Base-by-base conservation (phyloP, 2,888 invertebrate species). In the Tetanocera ferruginea region DNA sequence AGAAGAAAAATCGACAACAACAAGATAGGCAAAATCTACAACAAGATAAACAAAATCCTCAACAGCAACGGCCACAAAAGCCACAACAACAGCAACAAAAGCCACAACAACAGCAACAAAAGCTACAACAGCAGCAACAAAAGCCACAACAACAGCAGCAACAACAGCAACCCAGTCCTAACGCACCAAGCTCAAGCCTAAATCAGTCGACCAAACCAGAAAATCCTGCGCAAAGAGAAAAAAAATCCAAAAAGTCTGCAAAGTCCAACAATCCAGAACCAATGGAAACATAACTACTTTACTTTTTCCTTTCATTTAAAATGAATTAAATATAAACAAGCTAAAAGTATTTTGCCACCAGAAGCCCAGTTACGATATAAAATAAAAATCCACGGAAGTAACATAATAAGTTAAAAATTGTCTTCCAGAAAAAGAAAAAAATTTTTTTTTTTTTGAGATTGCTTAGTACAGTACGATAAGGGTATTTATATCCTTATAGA, bases 1-100 rank as follows among this genome's bases (percentile, higher is more conserved):
- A 80, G 66, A 82, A 83, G 28, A 80, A 64, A 70, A 76, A 80
- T 6, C 73, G 79, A 43, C 49, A 34, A 3, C 78, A 78, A 14
- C 75, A 67, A 14, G 55, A 76, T 17, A 55, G 60, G 28, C 77
- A 80, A 31, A n/a, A 28, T 25, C 60, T n/a, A 76, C 28, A 79
- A 77, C 37, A 25, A 28, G 51, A 73, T n/a, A 5, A 78, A 52
- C 34, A 76, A 55, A 76, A 76, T 6, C 78, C 79, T 37, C 76
- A 80, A 25, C 79, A 76, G 3, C 72, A 72, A 37, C 77, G n/a
- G 43, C 55, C 17, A 34, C 57, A 72, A 11, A 31, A 51, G 3
- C 73, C 71, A 57, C 17, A 62, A 37, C 37, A 8, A 51, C 69
- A 69, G 19, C 70, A 77, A 28, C 69, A 49, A 64, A 37, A 71